Evolutionary conservation across 2,797 vertebrate species (phyloP).

Genomic region (Clamator glandarius): DNA sequence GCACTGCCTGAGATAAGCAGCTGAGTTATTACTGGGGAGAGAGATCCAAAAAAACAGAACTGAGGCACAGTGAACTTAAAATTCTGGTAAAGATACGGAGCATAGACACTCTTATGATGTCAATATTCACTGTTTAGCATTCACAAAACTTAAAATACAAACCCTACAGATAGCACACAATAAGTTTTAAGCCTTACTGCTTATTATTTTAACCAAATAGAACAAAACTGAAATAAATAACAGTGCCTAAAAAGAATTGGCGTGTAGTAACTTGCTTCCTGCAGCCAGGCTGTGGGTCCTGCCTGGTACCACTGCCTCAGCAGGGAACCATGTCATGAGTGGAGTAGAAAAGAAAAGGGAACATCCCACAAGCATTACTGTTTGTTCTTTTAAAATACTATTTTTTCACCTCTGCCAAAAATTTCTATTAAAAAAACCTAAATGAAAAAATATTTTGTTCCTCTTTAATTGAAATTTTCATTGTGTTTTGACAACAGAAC

Average conservation of each 20-base stretch:
- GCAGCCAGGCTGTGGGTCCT: background rate
- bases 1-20: background rate
- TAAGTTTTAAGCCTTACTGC: background rate
- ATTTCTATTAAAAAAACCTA: background rate
- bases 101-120: fast-evolving
- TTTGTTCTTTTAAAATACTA: background rate
- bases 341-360: background rate
- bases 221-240: background rate
- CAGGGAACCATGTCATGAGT: fast-evolving
- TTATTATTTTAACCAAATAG: background rate
- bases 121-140: background rate
- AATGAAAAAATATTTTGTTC: background rate
- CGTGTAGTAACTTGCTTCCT: background rate
- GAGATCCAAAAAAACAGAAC: background rate
- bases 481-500: background rate
- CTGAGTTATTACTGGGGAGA: background rate
- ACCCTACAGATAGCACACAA: background rate
- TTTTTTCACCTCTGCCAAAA: background rate
- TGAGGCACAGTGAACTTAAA: background rate
- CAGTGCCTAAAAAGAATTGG: background rate
- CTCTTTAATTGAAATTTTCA: background rate
- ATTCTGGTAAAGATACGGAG: background rate
- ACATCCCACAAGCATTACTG: background rate
- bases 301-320: background rate
- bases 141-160: background rate